Conservation (phyloP, 2,797 vertebrate genomes). For the Syndactyla subalaris region DNA sequence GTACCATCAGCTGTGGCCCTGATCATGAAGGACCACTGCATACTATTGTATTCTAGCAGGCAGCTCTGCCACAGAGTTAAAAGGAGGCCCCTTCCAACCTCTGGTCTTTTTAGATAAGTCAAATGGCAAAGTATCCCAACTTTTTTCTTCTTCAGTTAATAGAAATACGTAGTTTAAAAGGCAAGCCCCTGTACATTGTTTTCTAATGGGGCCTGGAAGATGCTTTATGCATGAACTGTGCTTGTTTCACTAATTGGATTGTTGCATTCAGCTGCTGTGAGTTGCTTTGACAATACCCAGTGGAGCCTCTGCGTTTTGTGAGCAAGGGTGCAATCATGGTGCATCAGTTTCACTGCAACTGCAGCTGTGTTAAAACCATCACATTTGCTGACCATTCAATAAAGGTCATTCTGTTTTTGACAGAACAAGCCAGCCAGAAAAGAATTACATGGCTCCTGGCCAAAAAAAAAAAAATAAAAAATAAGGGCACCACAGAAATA, state of each 20-base stretch:
- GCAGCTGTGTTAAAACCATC: conserved; percentile 14
- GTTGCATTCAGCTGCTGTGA: conserved; percentile 16
- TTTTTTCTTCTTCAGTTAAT: not conserved
- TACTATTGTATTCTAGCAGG: not conserved
- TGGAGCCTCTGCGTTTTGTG: conserved; percentile 16
- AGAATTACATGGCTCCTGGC: not conserved
- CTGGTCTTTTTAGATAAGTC: not conserved
- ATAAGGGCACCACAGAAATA: not conserved
- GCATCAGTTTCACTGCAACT: not conserved
- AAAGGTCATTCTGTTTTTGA: conserved; percentile 10
- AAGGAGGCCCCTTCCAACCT: not conserved
- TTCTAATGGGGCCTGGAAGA: conserved; percentile 17
- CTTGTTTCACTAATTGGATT: conserved; percentile 63
- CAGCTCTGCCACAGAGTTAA: not conserved
- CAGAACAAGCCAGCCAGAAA: not conserved
- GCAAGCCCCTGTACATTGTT: not conserved
- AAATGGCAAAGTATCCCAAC: not conserved
- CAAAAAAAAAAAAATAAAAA: not conserved
- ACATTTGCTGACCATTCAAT: conserved; percentile 20
- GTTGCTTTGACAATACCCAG: conserved; percentile 50
- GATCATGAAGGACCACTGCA: not conserved
- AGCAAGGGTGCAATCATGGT: not conserved
- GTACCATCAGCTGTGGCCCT: not conserved
- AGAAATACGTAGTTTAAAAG: not conserved
- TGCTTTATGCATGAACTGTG: conserved; percentile 26